Conservation (phyloP, 2,797 vertebrate genomes). For the Moxostoma hubbsi region DNA sequence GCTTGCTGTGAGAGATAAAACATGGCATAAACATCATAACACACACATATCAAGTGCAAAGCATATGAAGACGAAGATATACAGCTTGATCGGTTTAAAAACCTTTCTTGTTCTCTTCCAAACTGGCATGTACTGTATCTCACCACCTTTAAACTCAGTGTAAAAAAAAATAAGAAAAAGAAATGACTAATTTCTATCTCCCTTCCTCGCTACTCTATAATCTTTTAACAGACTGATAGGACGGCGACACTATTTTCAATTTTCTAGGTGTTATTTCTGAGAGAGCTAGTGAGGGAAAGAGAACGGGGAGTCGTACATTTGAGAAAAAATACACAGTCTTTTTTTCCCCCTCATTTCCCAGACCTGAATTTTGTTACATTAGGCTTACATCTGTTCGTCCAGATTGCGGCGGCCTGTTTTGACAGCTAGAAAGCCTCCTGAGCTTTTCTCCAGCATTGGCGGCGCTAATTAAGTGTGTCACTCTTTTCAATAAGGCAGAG, state of each 20-base stretch:
- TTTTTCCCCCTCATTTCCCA: slow-evolving; percentile 76
- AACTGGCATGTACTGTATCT: slow-evolving; percentile 36
- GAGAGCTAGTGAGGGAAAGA: slow-evolving; percentile 46
- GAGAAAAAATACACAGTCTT: slow-evolving; percentile 63
- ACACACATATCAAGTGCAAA: not conserved
- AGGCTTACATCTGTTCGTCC: slow-evolving; percentile 83
- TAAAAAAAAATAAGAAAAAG: not conserved
- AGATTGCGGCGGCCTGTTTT: slow-evolving; percentile 77
- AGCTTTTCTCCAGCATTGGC: slow-evolving; percentile 72
- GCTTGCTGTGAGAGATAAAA: slow-evolving; percentile 21
- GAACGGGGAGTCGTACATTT: slow-evolving; percentile 51
- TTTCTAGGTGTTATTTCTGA: slow-evolving; percentile 61
- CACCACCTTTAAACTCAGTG: slow-evolving; percentile 47
- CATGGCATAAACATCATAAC: slow-evolving; percentile 38
- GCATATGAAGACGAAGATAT: slow-evolving; percentile 14
- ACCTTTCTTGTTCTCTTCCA: slow-evolving; percentile 32
- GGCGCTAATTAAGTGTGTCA: slow-evolving; percentile 84
- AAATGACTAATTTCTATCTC: slow-evolving; percentile 38
- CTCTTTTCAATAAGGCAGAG: slow-evolving; percentile 74
- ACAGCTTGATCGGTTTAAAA: slow-evolving; percentile 27
- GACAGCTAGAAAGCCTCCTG: slow-evolving; percentile 77
- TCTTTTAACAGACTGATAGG: slow-evolving; percentile 63
- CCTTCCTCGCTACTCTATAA: slow-evolving; percentile 46
- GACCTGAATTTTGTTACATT: slow-evolving; percentile 85
- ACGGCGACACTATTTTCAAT: slow-evolving; percentile 66